Evolutionary conservation across 1,140 invertebrate species (phyloP).

Genomic region (Drosophila erecta): DNA sequence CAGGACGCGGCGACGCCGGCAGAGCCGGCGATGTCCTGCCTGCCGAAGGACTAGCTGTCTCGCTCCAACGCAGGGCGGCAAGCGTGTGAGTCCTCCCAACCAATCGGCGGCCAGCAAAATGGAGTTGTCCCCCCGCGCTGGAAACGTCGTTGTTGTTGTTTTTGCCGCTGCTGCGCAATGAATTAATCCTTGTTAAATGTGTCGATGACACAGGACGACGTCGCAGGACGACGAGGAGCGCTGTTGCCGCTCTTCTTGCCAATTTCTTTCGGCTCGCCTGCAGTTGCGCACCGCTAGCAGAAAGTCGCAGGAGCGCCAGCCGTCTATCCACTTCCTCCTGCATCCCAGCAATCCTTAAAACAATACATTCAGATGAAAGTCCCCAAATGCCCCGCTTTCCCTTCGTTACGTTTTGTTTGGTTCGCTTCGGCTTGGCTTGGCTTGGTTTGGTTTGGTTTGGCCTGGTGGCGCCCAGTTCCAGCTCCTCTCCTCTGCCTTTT

Average conservation of each 20-base stretch:
- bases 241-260: conserved; percentile 70
- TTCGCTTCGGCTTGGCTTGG: conserved; percentile 8
- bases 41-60: conserved; percentile 24
- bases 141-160: conserved; percentile 17
- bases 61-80: conserved; percentile 27
- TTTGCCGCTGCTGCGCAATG: conserved; percentile 67
- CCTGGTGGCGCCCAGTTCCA: conserved; percentile 45
- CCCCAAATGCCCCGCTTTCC: conserved; percentile 52
- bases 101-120: conserved; percentile 62
- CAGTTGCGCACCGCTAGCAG: conserved; percentile 33
- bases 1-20: conserved; percentile 1
- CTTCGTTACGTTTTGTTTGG: conserved; percentile 2
- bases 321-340: conserved; percentile 1
- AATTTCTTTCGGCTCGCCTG: conserved; percentile 48
- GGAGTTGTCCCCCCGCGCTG: conserved; percentile 37
- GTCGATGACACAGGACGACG: conserved; percentile 42
- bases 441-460: conserved; percentile 25
- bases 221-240: conserved; percentile 23
- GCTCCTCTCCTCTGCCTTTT: conserved; percentile 3
- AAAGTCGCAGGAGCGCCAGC: not conserved
- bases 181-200: conserved; percentile 83
- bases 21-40: conserved; percentile 15
- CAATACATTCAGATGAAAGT: conserved; percentile 67
- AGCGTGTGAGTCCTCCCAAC: conserved; percentile 2
- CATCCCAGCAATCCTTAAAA: conserved; percentile 63